A percentile compares a stretch with the other conserved stretches of the same genome.
These are phyloP conservation scores for Eunapius fragilis DNA, from an alignment of 37 sponge, comb jelly and placozoan genomes.

Conservation along the genomic window DNA sequence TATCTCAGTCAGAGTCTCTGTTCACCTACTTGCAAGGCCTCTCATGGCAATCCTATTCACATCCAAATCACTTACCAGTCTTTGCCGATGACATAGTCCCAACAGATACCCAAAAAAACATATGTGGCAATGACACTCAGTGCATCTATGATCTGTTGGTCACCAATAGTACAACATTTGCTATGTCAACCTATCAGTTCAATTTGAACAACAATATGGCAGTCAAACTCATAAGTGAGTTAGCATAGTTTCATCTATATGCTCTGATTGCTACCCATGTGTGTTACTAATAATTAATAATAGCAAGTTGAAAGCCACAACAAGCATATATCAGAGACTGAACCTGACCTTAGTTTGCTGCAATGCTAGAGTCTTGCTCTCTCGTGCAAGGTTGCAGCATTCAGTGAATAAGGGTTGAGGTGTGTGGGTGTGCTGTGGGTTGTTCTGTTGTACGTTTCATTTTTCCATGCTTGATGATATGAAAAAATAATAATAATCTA, in stretches of 20 bases:
- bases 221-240: not conserved
- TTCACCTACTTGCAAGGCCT: slow-evolving; percentile 43
- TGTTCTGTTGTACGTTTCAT: no score
- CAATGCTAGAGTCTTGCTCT: no score
- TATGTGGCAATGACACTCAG: slow-evolving; percentile 11
- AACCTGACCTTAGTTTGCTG: no score
- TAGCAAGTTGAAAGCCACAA: no score
- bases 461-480: no score
- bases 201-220: not conserved
- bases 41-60: slow-evolving; percentile 14
- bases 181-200: not conserved
- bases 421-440: no score
- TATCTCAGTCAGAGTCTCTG: slow-evolving; percentile 23
- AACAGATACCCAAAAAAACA: not conserved
- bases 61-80: slow-evolving; percentile 55
- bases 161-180: not conserved
- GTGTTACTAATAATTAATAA: no score
- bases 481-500: no score
- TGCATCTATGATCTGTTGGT: not conserved
- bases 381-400: no score
- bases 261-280: no score
- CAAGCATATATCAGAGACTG: no score
- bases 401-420: no score
- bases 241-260: not conserved
- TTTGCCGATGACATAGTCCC: slow-evolving; percentile 46